Evolutionary conservation across 2,797 vertebrate genomes (phyloP).

Genomic region (Cygnus olor): DNA sequence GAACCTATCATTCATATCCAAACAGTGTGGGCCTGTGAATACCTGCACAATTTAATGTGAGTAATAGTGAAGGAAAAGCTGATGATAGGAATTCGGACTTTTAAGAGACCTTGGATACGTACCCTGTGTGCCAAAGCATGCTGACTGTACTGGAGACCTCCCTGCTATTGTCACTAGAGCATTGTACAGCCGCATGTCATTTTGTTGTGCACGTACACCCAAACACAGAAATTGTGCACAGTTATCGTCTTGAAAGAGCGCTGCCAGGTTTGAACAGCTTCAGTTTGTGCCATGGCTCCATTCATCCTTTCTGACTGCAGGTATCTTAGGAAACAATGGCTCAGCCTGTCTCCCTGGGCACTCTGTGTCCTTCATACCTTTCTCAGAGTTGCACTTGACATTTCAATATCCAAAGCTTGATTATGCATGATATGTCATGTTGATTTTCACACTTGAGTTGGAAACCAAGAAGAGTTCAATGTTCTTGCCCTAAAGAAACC

Average conservation of each 20-base stretch:
- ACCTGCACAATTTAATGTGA: neutral
- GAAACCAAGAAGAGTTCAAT: neutral
- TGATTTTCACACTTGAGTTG: slow-evolving; percentile 7
- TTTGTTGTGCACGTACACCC: neutral
- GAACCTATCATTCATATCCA: neutral
- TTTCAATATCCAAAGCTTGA: slow-evolving; percentile 5
- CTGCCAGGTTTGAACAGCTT: neutral
- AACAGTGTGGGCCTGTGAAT: neutral
- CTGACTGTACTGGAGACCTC: neutral
- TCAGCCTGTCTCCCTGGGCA: slow-evolving; percentile 3
- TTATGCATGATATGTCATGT: neutral
- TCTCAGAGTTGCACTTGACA: neutral
- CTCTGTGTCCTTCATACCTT: neutral
- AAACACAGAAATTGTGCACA: neutral
- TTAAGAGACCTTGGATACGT: neutral
- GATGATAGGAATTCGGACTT: neutral
- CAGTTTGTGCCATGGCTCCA: neutral
- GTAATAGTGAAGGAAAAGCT: neutral
- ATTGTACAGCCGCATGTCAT: neutral
- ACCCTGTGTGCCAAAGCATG: neutral
- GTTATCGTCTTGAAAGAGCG: accelerated
- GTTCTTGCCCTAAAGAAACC: neutral
- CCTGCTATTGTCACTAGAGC: neutral
- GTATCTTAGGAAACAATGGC: neutral
- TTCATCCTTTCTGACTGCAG: slow-evolving; percentile 4